Conservation (phyloP, 2,888 invertebrate species). For the Tetragonula carbonaria region DNA sequence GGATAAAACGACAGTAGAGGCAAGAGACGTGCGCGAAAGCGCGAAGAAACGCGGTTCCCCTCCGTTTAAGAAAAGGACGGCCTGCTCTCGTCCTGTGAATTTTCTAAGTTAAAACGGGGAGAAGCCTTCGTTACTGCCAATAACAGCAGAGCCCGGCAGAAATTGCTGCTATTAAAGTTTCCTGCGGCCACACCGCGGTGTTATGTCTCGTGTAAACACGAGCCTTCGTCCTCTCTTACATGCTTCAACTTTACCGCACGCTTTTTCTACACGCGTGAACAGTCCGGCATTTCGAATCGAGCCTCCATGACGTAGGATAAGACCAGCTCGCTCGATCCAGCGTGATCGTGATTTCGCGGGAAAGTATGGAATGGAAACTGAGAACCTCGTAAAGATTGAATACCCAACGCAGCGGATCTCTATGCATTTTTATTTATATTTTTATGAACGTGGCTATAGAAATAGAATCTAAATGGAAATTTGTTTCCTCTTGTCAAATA, state of each 20-base stretch:
- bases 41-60: constrained; percentile 25
- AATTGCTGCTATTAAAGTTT: constrained; percentile 50
- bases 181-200: constrained; percentile 5
- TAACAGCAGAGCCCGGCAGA: constrained; percentile 31
- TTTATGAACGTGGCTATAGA: too few relatives aligned
- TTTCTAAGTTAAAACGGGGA: constrained; percentile 27
- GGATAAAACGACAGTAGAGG: not conserved
- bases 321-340: not conserved
- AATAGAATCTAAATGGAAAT: too few relatives aligned
- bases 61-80: constrained; percentile 10
- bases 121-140: constrained; percentile 35
- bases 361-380: too few relatives aligned
- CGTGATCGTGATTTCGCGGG: too few relatives aligned
- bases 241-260: constrained; percentile 5
- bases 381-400: too few relatives aligned
- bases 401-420: too few relatives aligned
- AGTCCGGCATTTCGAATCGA: not conserved
- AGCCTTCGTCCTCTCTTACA: not conserved
- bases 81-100: constrained; percentile 17
- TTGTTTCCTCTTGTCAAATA: too few relatives aligned
- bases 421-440: too few relatives aligned
- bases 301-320: not conserved
- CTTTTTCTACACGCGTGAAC: not conserved
- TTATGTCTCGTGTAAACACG: constrained; percentile 43
- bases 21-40: constrained; percentile 13